Evolutionary conservation across 1,140 invertebrate species (phyloP), one percentile per base, ranked within the genome.

Genomic region (Aphaenogaster rudis): DNA sequence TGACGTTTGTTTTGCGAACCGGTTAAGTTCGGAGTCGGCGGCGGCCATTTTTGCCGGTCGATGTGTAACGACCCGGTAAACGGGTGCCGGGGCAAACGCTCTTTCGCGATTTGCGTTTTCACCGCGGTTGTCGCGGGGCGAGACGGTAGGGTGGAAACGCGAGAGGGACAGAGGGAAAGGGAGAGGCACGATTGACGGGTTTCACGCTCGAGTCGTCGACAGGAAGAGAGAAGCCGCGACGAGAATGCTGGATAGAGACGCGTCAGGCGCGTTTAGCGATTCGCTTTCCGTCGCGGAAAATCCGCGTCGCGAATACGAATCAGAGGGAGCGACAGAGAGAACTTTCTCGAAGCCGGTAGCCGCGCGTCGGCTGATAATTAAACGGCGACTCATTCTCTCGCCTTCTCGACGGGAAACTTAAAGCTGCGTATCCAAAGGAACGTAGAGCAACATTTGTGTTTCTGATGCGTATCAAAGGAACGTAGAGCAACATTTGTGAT

Each of bases 331-430:
- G 42, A 28, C 45, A 33, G 9, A 39, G 17, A 85, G 84, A 90
- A 88, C 90, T 91, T 91, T 91, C 89, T 91, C 84, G 87, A 87
- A 79, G 61, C 61, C 79, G 89, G 81, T 54, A 57, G 4, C 11
- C 69, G 50, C 33, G 42, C 39, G 39, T 28, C 66, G 45, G 17
- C 48, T n/a, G 63, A 2, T 2, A 13, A 63, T 48, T 64, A 33
- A 63, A 28, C 54, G 5, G 11, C 42, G 42, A 50, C 15, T 33
- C 21, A 3, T 17, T 36, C 54, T 8, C 9, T 17, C 7, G n/a
- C 11, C 9, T 6, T 28, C 3, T 45, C 36, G 28, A 11, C 50
- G 15, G 4, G 61, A 15, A 36, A 28, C 28, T 28, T 28, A 28
- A 28, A 28, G 28, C 28, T 28, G 28, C 28, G 28, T 28, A 28